phyloP scores from a whole-genome alignment of 2,797 vertebrate species.

The Pangasius sanitwongsei region DNA sequence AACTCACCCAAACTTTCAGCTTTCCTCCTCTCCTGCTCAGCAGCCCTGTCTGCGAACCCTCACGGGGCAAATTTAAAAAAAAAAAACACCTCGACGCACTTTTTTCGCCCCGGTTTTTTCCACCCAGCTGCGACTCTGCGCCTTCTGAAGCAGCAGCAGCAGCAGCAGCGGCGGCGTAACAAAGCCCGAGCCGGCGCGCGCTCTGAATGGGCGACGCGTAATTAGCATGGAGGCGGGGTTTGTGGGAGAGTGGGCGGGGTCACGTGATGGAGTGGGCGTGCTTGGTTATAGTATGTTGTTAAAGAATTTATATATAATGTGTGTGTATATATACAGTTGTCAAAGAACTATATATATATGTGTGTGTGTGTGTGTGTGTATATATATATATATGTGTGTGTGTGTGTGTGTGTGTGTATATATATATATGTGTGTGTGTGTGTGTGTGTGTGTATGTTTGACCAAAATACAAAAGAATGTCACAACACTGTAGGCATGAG shows the following conservation, averaged over 20 bases:
- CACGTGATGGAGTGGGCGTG: conserved; percentile 41
- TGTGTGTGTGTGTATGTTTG: neutral
- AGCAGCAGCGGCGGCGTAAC: conserved; percentile 65
- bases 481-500: neutral
- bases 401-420: neutral
- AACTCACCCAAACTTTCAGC: conserved; percentile 47
- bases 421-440: neutral
- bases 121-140: conserved; percentile 1
- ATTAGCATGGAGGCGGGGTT: conserved; percentile 81
- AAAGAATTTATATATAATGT: neutral
- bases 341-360: no score
- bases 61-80: neutral
- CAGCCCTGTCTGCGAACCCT: neutral
- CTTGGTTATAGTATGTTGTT: neutral
- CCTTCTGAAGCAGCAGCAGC: conserved; percentile 11
- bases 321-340: no score
- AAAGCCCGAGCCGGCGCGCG: conserved; percentile 73
- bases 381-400: no score
- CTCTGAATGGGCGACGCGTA: conserved; percentile 78
- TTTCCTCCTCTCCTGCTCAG: neutral
- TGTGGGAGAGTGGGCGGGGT: conserved; percentile 43
- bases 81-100: neutral
- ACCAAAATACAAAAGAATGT: neutral
- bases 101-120: neutral
- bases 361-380: no score